Conservation (phyloP, 2,113 vertebrate species). For the Plotosus lineatus region DNA sequence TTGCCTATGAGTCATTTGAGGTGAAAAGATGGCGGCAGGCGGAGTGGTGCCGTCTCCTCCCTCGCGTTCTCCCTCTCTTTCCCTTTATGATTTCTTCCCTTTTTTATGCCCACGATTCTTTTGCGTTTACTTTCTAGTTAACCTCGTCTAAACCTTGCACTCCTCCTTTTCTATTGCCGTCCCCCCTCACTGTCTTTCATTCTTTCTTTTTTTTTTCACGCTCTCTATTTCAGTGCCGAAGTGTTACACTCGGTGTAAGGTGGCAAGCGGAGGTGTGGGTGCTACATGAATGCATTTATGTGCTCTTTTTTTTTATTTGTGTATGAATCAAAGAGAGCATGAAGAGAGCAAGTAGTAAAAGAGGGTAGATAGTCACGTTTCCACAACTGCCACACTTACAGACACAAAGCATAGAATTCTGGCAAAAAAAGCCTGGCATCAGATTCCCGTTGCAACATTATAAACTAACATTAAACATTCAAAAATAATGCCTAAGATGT, state of each 20-base stretch:
- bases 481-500: too few relatives aligned
- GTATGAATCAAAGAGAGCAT: not conserved
- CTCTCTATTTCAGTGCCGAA: conserved; percentile 25
- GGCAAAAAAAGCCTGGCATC: conserved; percentile 29
- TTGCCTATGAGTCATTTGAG: conserved; percentile 41
- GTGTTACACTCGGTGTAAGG: conserved; percentile 29
- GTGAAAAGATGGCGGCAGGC: conserved; percentile 46
- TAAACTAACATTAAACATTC: not conserved
- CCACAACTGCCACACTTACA: conserved; percentile 23
- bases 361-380: conserved; percentile 17
- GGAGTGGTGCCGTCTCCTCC: conserved; percentile 1
- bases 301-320: not conserved
- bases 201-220: conserved; percentile 8
- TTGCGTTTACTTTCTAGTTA: not conserved
- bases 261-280: conserved; percentile 6
- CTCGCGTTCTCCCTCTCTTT: not conserved
- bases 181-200: not conserved
- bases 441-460: not conserved
- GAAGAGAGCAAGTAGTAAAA: not conserved
- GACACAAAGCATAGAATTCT: conserved; percentile 27
- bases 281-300: conserved; percentile 39
- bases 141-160: not conserved
- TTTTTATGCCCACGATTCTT: not conserved
- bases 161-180: not conserved
- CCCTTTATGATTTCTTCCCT: not conserved